Conservation (phyloP, 1,140 invertebrate species). For the Popillia japonica region DNA sequence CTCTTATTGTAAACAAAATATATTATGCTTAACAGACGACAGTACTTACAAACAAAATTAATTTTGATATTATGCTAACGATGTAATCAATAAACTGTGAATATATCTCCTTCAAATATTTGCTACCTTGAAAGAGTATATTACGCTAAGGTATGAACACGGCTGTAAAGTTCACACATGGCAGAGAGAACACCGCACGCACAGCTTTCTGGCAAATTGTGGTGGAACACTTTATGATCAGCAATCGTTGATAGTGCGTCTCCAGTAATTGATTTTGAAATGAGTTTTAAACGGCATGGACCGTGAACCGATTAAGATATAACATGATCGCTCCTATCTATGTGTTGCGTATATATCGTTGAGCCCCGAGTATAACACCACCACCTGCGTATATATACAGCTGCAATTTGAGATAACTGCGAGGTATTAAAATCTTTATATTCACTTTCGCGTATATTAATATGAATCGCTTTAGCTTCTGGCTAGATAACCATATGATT, state of each 20-base stretch:
- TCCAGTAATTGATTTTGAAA: background rate
- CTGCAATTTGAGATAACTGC: background rate
- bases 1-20: no score
- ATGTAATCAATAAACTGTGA: no score
- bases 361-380: background rate
- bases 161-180: background rate
- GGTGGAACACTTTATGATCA: background rate
- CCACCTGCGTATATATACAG: background rate
- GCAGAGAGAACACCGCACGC: background rate
- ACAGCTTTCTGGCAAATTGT: background rate
- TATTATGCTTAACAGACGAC: no score
- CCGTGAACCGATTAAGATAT: conserved; percentile 13
- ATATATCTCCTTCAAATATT: no score
- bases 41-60: no score
- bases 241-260: conserved; percentile 3
- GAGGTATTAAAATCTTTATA: background rate
- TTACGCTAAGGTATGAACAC: no score
- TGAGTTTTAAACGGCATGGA: background rate
- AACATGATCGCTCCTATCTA: conserved; percentile 5
- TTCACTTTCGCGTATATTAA: background rate
- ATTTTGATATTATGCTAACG: no score
- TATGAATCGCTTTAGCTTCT: background rate
- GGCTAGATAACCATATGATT: background rate
- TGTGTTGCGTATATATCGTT: background rate
- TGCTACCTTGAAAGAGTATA: no score